A percentile compares a stretch with the other conserved stretches of the same genome.
Conservation (phyloP, 2,888 invertebrate genomes). For the Brachyptera putata region DNA sequence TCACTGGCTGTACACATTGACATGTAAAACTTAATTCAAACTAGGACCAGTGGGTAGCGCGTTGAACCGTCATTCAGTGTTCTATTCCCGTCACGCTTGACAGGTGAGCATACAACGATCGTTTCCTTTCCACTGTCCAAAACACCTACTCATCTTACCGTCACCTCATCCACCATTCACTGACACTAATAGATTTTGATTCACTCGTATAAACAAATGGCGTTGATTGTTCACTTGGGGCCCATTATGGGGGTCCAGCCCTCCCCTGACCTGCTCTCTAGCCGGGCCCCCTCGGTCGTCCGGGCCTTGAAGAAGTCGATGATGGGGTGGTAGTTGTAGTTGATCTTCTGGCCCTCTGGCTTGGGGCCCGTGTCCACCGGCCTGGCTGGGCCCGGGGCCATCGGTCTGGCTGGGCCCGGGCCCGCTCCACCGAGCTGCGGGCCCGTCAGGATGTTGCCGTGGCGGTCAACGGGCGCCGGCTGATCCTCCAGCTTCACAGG, state of each 20-base stretch:
- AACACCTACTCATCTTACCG: no score
- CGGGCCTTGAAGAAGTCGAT: constrained; percentile 64
- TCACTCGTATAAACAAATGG: no score
- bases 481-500: no score
- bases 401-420: not conserved
- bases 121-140: no score
- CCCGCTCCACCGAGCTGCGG: constrained; percentile 44
- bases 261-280: constrained; percentile 11
- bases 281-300: constrained; percentile 48
- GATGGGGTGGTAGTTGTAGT: constrained; percentile 79
- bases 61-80: no score
- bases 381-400: constrained; percentile 14
- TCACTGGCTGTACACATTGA: no score
- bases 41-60: no score
- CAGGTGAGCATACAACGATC: no score
- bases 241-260: constrained; percentile 28
- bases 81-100: no score
- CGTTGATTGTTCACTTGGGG: not conserved
- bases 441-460: constrained; percentile 32
- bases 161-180: no score
- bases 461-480: constrained; percentile 9
- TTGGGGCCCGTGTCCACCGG: constrained; percentile 39
- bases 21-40: no score
- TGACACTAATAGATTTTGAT: no score
- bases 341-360: constrained; percentile 50